Percentiles rank a stretch among this genome's conserved stretches.
Evolutionary conservation across 2,888 invertebrate genomes (phyloP).

Genomic region (Steromphala cineraria): DNA sequence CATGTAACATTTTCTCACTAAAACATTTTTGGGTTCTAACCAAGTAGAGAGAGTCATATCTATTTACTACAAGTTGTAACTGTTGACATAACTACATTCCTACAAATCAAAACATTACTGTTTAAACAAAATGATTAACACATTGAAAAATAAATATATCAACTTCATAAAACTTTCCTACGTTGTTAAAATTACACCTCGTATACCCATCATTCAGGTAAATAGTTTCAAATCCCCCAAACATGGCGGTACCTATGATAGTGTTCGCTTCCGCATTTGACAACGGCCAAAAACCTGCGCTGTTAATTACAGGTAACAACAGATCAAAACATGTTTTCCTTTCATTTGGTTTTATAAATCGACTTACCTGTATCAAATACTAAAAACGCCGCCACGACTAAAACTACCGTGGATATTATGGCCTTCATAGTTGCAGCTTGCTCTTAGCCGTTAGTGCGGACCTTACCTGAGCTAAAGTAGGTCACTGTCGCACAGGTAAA

Average conservation of each 20-base stretch:
- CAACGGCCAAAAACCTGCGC: background rate
- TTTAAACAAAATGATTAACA: too few species aligned
- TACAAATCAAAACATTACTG: too few species aligned
- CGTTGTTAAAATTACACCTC: too few species aligned
- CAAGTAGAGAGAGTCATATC: too few species aligned
- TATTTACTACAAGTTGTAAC: too few species aligned
- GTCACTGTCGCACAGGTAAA: slow-evolving; percentile 32
- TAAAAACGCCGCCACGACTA: slow-evolving; percentile 42
- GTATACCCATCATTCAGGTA: too few species aligned
- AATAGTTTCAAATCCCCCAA: too few species aligned
- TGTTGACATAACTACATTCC: too few species aligned
- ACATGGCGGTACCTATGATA: background rate
- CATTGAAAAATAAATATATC: too few species aligned
- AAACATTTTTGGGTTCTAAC: too few species aligned
- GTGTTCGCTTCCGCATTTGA: slow-evolving; percentile 13
- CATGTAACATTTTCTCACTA: too few species aligned
- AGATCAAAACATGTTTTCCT: background rate
- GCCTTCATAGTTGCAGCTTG: slow-evolving; percentile 23
- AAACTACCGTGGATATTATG: slow-evolving; percentile 47
- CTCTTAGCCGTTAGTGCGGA: slow-evolving; percentile 28
- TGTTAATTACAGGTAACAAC: background rate
- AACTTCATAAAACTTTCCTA: too few species aligned
- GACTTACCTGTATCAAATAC: slow-evolving; percentile 48
- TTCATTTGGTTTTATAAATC: background rate
- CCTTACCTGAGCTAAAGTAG: slow-evolving; percentile 29